Base-by-base conservation (phyloP, 2,888 invertebrate species). In the Cataglyphis albicans region DNA sequence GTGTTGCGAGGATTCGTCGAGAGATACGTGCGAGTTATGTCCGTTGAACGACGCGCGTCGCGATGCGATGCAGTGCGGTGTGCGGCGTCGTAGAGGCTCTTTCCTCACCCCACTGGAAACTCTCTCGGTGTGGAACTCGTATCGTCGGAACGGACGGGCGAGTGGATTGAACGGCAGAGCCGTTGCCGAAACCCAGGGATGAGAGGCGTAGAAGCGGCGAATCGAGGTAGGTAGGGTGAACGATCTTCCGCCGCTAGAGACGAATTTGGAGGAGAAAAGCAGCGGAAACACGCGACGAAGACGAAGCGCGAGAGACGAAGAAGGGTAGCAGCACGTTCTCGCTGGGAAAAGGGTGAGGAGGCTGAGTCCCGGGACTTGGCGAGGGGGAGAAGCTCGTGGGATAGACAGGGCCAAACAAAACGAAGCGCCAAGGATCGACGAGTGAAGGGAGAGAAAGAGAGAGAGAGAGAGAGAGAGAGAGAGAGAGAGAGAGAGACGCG, bases 261-360 rank as follows among this genome's bases (percentile, higher is more conserved):
- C 64, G 76, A 67, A 83, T n/a, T 55, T 44, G 75, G 48, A 68
- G 84, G 83, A 74, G 80, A 75, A 61, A 76, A 61, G 64, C 44
- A 44, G 52, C 41, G n/a, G 59, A 18, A 70, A 44, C 41, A 70
- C 32, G 78, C 29, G 70, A 80, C 78, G 25, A 72, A 68, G 82
- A 81, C 75, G 75, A 74, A 73, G 72, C 63, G 61, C 59, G 65
- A 81, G 82, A 61, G 84, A 67, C 5, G 12, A 3, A 18, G 38
- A 32, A 57, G 29, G 3, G 55, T 65, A 68, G 64, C 57, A 52
- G 61, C 80, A 59, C 61, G 81, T 73, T 80, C 80, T 72, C 59
- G 61, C 75, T 72, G 85, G 84, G 84, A 88, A 87, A 89, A 88
- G 90, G 88, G 88, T 83, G 90, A 87, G 87, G 85, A 86, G 85